Evolutionary conservation across 2,113 vertebrate species (phyloP).

Genomic region (Gymnogyps californianus): DNA sequence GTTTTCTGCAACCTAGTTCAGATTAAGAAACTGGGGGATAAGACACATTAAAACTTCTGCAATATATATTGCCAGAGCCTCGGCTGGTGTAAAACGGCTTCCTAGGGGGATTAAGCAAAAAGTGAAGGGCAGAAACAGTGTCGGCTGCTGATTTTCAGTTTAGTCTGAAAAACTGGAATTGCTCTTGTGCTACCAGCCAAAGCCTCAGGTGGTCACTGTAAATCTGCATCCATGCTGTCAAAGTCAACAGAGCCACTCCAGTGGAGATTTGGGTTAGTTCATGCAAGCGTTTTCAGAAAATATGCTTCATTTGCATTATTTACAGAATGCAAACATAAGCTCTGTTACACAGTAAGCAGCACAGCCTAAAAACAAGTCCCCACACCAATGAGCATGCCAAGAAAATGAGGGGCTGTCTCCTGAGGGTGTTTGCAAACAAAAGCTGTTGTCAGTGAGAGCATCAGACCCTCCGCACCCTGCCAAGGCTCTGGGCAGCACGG

Average conservation of each 20-base stretch:
- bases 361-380: neutral
- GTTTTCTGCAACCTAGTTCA: constrained; percentile 45
- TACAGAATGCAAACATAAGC: neutral
- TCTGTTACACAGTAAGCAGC: neutral
- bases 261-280: neutral
- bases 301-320: neutral
- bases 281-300: neutral
- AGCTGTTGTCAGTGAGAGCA: neutral
- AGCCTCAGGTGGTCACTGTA: constrained; percentile 15
- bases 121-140: neutral
- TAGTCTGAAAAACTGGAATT: neutral
- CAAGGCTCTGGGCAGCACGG: fast-evolving
- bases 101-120: constrained; percentile 12
- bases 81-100: neutral
- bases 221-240: constrained; percentile 6
- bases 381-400: neutral
- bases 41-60: constrained; percentile 38
- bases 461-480: neutral
- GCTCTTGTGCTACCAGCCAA: neutral
- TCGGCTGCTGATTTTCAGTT: neutral
- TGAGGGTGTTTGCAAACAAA: neutral
- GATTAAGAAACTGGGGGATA: constrained; percentile 50
- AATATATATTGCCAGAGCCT: constrained; percentile 32
- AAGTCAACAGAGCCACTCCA: neutral
- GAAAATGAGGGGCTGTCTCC: neutral